phyloP scores from a whole-genome alignment of 2,888 invertebrate genomes.

The Callosobruchus maculatus region DNA sequence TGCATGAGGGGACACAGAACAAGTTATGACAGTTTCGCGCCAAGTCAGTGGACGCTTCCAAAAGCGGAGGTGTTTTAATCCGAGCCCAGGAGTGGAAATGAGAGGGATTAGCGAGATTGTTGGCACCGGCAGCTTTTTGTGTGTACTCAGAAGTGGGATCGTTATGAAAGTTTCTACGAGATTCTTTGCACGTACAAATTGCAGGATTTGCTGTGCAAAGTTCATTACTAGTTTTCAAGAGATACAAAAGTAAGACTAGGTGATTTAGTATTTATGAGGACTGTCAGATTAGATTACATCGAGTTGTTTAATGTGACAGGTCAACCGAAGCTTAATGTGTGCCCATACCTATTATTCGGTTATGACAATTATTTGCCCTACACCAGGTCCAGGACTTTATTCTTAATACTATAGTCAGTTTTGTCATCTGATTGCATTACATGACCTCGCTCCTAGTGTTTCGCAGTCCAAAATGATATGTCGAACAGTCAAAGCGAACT shows the following conservation, averaged over 20 bases:
- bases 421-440: no score
- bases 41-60: not conserved
- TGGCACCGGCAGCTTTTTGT: not conserved
- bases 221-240: not conserved
- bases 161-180: not conserved
- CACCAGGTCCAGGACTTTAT: no score
- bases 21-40: not conserved
- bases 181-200: not conserved
- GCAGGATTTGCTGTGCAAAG: not conserved
- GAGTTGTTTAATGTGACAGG: no score
- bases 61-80: not conserved
- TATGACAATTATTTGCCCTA: no score
- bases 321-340: no score
- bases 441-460: no score
- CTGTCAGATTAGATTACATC: no score
- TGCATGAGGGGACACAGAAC: not conserved
- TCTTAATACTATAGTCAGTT: no score
- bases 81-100: not conserved
- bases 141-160: not conserved
- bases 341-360: no score
- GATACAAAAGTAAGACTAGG: not conserved
- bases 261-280: no score
- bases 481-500: no score
- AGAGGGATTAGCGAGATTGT: not conserved
- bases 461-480: no score